Evolutionary conservation across 2,888 invertebrate genomes (phyloP), one percentile per base, ranked within the genome.

Genomic region (Apamea crenata): DNA sequence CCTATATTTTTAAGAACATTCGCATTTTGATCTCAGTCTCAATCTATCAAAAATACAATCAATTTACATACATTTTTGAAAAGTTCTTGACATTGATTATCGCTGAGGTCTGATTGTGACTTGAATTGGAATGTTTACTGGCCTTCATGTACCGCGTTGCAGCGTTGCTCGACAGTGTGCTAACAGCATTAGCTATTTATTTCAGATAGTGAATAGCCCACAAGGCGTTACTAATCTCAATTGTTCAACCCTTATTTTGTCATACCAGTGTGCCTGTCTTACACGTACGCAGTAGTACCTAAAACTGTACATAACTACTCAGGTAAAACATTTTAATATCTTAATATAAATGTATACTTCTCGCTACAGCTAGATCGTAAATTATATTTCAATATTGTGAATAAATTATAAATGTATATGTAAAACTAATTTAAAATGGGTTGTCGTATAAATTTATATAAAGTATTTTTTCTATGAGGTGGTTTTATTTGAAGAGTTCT

Each of bases 381-480:
- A 86, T 63, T 67, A 86, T 82, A 85, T 91, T 90, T 90, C 89
- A 87, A 91, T 85, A 92, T 90, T 94, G 93, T 94, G 90, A 91
- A 94, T 93, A 93, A 91, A 92, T 77, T 89, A 84, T 89, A 5
- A 47, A 86, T 89, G 83, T 84, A 80, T 88, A 84, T 90, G 85
- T 91, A 87, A 89, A 90, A 90, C 82, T 92, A 90, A 92, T 91
- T 91, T 93, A 88, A 94, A 94, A 94, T 94, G 92, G 94, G 95
- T 96, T 96, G 95, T 95, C 94, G 95, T 96, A 95, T 94, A 93
- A 93, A 95, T 96, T 96, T 96, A 95, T 96, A 96, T 94, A 94
- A 96, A 93, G 85, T 95, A 94, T 95, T 95, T 96, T 96, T 95
- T 92, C 91, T 91, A 95, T 82, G 12, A 47, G 10, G n/a, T 85